Percentiles rank a stretch among this genome's conserved stretches.
These are phyloP conservation scores for Chalcis sispes DNA, from an alignment of 2,888 invertebrate species.

Conservation along the genomic window DNA sequence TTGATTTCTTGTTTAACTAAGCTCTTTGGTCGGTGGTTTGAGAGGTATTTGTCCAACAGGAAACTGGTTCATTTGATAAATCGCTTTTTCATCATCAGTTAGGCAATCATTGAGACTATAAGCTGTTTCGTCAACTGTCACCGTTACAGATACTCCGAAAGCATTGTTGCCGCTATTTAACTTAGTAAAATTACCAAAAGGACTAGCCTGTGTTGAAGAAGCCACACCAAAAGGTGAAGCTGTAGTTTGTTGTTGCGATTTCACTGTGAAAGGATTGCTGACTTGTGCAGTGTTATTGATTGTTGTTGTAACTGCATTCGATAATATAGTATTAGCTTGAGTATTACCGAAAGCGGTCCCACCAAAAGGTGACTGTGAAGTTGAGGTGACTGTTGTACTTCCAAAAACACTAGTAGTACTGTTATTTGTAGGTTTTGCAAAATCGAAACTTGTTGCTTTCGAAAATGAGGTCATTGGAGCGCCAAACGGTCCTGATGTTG, in stretches of 20 bases:
- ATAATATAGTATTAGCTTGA: constrained; percentile 19
- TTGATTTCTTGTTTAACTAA: constrained; percentile 15
- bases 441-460: constrained; percentile 43
- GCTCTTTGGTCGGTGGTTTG: constrained; percentile 69
- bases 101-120: constrained; percentile 66
- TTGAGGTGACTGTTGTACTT: constrained; percentile 18
- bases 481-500: constrained; percentile 14
- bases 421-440: constrained; percentile 6
- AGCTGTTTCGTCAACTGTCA: constrained; percentile 64
- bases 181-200: constrained; percentile 44
- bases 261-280: constrained; percentile 57
- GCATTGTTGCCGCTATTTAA: not conserved
- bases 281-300: constrained; percentile 43
- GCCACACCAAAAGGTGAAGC: constrained; percentile 56
- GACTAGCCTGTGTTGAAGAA: constrained; percentile 47
- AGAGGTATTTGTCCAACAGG: constrained; percentile 69
- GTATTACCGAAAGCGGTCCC: constrained; percentile 65
- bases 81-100: constrained; percentile 70
- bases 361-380: constrained; percentile 65
- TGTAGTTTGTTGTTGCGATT: constrained; percentile 9
- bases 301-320: constrained; percentile 39
- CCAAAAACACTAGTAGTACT: constrained; percentile 38
- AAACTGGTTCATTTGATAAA: constrained; percentile 67
- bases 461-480: constrained; percentile 15
- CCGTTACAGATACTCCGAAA: constrained; percentile 53